Evolutionary conservation across 2,797 vertebrate species (phyloP), one percentile per base, ranked within the genome.

Genomic region (Galago senegalensis): DNA sequence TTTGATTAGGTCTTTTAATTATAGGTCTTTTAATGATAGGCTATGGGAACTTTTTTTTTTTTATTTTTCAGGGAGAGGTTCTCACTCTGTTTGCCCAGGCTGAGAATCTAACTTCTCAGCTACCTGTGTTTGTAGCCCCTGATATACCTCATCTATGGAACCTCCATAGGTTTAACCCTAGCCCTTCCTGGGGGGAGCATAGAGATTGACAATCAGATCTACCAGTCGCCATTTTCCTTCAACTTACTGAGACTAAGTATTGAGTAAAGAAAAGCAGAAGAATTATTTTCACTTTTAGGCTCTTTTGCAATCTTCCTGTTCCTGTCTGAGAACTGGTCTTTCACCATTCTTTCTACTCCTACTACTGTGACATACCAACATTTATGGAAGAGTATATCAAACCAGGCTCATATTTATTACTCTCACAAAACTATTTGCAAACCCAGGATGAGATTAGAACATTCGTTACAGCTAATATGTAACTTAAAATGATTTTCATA

Each of bases 381-480:
- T 60, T 75, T 82, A 80, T 56, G 18, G 31, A 76, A 76, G 13
- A 77, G 40, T 37, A 86, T 5, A 37, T 20, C 56, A 96, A 79
- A 31, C 14, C 63, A 94, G 27, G 13, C 31, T 23, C n/a, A 27
- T 53, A 27, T 85, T 29, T 82, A 69, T 29, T 56, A 82, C n/a
- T 86, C 77, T 92, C 81, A 73, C 63, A 81, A 96, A 94, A 90
- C 23, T 17, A 75, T 80, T 16, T 94, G 37, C 49, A 70, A 91
- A 73, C 46, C 60, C 12, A 21, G 17, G 21, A 46, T 61, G 34
- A 18, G 58, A 92, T 73, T 37, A 77, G 20, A 85, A 89, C 18
- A 81, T 8, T 77, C 46, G 69, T 34, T 67, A 53, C 23, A 73
- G 49, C 21, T 53, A 16, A 53, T 53, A 4, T 16, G 29, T 56